These are phyloP conservation scores for Phoxinus dragarum DNA, from an alignment of 2,797 vertebrate species.

Conservation along the genomic window DNA sequence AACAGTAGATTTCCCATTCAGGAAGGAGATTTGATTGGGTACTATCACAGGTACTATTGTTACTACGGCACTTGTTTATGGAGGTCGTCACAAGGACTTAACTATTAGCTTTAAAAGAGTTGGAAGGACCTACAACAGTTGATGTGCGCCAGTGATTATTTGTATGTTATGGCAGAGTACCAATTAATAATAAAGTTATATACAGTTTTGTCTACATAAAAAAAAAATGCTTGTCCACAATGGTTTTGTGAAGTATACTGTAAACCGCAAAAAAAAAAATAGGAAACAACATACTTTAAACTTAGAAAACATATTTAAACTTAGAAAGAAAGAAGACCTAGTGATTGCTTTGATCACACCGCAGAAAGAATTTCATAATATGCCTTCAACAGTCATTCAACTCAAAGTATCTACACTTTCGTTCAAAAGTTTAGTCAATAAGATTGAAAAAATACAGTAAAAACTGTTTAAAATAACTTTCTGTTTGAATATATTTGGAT, in stretches of 20 bases:
- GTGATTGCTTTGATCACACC: not conserved
- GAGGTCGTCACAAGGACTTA: constrained; percentile 3
- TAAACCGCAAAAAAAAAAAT: not conserved
- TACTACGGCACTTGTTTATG: constrained; percentile 2
- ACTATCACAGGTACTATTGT: not conserved
- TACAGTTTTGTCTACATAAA: not conserved
- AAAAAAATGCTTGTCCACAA: not conserved
- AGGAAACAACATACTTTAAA: not conserved
- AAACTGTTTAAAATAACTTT: not conserved
- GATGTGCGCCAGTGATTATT: not conserved
- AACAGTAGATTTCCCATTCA: constrained; percentile 29
- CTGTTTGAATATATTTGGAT: not conserved
- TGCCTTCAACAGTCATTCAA: not conserved
- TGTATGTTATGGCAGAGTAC: not conserved
- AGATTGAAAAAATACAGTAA: not conserved
- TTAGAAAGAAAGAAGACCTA: not conserved
- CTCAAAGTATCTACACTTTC: not conserved
- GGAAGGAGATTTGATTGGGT: constrained; percentile 44
- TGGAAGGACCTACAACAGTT: not conserved
- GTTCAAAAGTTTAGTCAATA: not conserved
- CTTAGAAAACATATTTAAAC: not conserved
- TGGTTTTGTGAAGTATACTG: not conserved
- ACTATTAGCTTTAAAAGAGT: not conserved
- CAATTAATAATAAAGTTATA: not conserved
- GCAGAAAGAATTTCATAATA: not conserved